These are phyloP conservation scores for Pyrrhia umbra DNA, from an alignment of 2,888 invertebrate species.

Conservation along the genomic window DNA sequence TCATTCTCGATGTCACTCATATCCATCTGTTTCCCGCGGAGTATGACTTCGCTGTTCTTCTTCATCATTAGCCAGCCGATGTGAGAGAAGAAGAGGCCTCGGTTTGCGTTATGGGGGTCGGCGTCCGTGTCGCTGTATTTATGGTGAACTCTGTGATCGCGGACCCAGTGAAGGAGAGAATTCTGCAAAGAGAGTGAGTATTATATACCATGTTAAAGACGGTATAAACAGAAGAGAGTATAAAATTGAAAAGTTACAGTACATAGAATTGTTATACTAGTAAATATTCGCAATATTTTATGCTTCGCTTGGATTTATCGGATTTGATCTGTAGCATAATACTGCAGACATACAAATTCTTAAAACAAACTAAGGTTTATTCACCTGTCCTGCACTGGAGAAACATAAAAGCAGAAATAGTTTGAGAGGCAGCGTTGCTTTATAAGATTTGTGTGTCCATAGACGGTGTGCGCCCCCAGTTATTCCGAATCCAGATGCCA, in stretches of 20 bases:
- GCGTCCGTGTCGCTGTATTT: constrained; percentile 96
- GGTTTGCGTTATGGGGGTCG: constrained; percentile 95
- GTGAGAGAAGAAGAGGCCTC: constrained; percentile 97
- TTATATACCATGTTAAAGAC: neutral
- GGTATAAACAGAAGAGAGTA: neutral
- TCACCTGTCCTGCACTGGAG: constrained; percentile 92
- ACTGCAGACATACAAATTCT: constrained; percentile 11
- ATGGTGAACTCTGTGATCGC: constrained; percentile 94
- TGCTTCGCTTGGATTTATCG: neutral
- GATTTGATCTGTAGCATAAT: neutral
- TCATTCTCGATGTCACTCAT: constrained; percentile 94
- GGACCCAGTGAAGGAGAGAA: constrained; percentile 90
- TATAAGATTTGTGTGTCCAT: constrained; percentile 93
- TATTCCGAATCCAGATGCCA: constrained; percentile 92
- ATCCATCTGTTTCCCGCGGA: constrained; percentile 94
- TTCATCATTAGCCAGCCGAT: constrained; percentile 96
- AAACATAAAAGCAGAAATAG: constrained; percentile 91
- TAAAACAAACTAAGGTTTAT: constrained; percentile 35
- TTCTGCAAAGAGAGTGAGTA: constrained; percentile 71
- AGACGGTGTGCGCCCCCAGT: constrained; percentile 93
- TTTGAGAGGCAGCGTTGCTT: constrained; percentile 91
- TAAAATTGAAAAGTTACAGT: neutral
- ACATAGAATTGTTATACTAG: too few relatives aligned
- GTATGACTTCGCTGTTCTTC: constrained; percentile 95
- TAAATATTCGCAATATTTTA: neutral